phyloP scores from a whole-genome alignment of 2,888 invertebrate genomes.

The Orgyia antiqua region DNA sequence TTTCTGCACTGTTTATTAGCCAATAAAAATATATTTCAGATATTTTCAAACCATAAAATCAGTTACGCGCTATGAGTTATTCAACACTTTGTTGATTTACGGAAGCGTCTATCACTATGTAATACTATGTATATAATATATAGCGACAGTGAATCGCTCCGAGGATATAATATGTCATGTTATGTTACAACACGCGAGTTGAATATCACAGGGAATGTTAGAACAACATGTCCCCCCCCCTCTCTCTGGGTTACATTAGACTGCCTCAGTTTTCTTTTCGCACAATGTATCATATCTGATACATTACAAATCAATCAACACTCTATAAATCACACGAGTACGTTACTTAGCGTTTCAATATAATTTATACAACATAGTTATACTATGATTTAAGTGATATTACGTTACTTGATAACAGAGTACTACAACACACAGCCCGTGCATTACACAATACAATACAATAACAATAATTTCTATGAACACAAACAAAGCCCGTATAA shows the following conservation, averaged over 20 bases:
- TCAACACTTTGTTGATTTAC: slow-evolving; percentile 22
- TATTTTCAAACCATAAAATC: no score
- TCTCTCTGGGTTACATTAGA: slow-evolving; percentile 12
- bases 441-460: no score
- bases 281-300: slow-evolving; percentile 10
- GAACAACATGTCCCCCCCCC: slow-evolving; percentile 20
- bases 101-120: slow-evolving; percentile 16
- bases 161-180: slow-evolving; percentile 17
- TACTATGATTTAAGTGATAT: no score
- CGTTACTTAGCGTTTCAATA: no score
- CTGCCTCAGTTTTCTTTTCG: slow-evolving; percentile 14
- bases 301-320: slow-evolving; percentile 21
- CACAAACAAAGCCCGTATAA: background rate
- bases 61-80: slow-evolving; percentile 18
- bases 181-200: slow-evolving; percentile 17
- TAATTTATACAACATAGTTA: no score
- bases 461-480: background rate
- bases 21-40: no score
- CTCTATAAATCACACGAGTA: slow-evolving; percentile 10
- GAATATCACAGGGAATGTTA: slow-evolving; percentile 20
- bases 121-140: slow-evolving; percentile 2
- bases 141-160: slow-evolving; percentile 14
- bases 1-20: no score
- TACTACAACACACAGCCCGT: no score
- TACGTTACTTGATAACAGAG: no score